These are phyloP conservation scores for Oxyura jamaicensis DNA, from an alignment of 2,113 vertebrate species.

Conservation along the genomic window DNA sequence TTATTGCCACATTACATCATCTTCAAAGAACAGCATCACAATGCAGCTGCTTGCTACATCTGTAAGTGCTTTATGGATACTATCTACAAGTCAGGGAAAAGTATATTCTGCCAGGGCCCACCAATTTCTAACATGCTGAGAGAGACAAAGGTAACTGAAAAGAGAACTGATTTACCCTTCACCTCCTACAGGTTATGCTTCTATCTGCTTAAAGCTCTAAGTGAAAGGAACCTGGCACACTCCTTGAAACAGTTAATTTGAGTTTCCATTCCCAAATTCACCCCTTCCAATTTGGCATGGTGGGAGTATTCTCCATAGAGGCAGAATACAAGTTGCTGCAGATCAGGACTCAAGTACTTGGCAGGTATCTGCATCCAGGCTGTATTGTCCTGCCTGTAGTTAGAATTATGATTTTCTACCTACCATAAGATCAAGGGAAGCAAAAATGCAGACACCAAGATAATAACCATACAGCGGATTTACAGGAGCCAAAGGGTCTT, in stretches of 20 bases:
- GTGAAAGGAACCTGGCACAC: background rate
- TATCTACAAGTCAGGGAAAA: constrained; percentile 25
- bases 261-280: background rate
- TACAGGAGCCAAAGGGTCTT: background rate
- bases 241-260: background rate
- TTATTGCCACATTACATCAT: constrained; percentile 32
- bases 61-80: constrained; percentile 21
- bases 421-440: background rate
- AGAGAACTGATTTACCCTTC: background rate
- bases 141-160: constrained; percentile 8
- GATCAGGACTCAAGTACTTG: constrained; percentile 50
- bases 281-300: background rate
- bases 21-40: constrained; percentile 45
- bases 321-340: constrained; percentile 3
- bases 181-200: background rate
- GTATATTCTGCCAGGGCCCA: background rate
- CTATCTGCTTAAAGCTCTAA: background rate
- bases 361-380: constrained; percentile 15
- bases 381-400: background rate
- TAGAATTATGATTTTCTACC: background rate
- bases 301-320: background rate
- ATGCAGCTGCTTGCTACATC: constrained; percentile 47
- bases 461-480: background rate
- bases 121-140: background rate
- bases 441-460: background rate